Conservation (phyloP, 2,888 invertebrate genomes). For the Theretra japonica region DNA sequence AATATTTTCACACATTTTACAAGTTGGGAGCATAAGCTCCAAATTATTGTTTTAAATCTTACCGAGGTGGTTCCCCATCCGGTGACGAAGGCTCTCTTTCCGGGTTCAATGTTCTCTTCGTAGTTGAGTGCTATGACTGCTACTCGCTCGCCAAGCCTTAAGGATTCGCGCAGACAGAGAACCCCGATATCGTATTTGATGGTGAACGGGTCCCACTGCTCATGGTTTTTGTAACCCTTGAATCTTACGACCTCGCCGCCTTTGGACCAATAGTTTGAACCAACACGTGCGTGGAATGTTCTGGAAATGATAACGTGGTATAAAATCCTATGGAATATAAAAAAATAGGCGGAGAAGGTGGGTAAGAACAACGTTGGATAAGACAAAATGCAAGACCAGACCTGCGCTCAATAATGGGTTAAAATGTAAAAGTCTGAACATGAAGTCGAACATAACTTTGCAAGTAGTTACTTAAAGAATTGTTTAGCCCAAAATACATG, state of each 20-base stretch:
- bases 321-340: neutral
- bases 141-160: constrained; percentile 40
- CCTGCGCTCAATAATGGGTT: too few relatives aligned
- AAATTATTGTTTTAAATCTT: constrained; percentile 24
- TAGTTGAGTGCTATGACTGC: constrained; percentile 39
- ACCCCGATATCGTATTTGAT: constrained; percentile 56
- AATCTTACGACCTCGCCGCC: constrained; percentile 42
- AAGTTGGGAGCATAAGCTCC: too few relatives aligned
- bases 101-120: constrained; percentile 37
- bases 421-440: too few relatives aligned
- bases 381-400: too few relatives aligned
- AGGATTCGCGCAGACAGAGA: constrained; percentile 30
- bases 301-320: constrained; percentile 35
- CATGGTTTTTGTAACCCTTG: constrained; percentile 45
- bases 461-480: too few relatives aligned
- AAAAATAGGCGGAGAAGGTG: too few relatives aligned
- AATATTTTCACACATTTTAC: too few relatives aligned
- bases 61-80: constrained; percentile 56
- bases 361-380: too few relatives aligned
- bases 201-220: constrained; percentile 43
- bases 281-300: constrained; percentile 46
- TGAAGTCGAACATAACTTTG: too few relatives aligned
- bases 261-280: constrained; percentile 49
- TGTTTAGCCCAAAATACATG: too few relatives aligned
- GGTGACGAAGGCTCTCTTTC: constrained; percentile 42